Evolutionary conservation across 2,888 invertebrate genomes (phyloP).

Genomic region (Chymomyza fuscimana): DNA sequence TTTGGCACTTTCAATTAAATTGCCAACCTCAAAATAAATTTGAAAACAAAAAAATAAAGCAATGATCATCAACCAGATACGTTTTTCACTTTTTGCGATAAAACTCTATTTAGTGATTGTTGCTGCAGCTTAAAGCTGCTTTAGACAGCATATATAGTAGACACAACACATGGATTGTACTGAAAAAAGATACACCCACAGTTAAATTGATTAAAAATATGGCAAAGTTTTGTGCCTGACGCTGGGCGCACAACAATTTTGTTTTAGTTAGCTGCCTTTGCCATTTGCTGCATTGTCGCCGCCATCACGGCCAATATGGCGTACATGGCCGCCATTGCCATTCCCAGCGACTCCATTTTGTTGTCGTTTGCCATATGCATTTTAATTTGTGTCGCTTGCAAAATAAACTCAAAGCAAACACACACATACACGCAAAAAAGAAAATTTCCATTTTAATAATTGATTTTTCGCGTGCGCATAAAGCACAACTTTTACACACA

Average conservation of each 20-base stretch:
- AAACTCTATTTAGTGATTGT: conserved; percentile 6
- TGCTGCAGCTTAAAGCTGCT: conserved; percentile 41
- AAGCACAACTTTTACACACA: conserved; percentile 30
- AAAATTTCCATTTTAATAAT: conserved; percentile 68
- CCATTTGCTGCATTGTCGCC: neutral
- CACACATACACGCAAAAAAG: neutral
- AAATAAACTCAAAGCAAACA: neutral
- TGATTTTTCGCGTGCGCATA: conserved; percentile 68
- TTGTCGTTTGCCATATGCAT: conserved; percentile 55
- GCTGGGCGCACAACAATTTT: conserved; percentile 53
- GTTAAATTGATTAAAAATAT: conserved; percentile 65
- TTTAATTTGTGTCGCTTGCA: conserved; percentile 43
- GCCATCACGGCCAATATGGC: neutral
- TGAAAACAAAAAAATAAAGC: neutral
- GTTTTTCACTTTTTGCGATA: neutral
- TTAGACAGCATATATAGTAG: conserved; percentile 44
- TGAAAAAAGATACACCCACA: conserved; percentile 2
- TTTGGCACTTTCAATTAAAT: conserved; percentile 59
- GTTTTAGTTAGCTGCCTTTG: conserved; percentile 44
- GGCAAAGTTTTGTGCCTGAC: conserved; percentile 41
- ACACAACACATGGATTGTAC: neutral
- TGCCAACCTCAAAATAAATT: conserved; percentile 38
- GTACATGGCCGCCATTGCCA: neutral
- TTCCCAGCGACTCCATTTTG: conserved; percentile 33
- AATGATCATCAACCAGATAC: neutral